Conservation (phyloP, 1,140 invertebrate genomes). For the Rhyzopertha dominica region DNA sequence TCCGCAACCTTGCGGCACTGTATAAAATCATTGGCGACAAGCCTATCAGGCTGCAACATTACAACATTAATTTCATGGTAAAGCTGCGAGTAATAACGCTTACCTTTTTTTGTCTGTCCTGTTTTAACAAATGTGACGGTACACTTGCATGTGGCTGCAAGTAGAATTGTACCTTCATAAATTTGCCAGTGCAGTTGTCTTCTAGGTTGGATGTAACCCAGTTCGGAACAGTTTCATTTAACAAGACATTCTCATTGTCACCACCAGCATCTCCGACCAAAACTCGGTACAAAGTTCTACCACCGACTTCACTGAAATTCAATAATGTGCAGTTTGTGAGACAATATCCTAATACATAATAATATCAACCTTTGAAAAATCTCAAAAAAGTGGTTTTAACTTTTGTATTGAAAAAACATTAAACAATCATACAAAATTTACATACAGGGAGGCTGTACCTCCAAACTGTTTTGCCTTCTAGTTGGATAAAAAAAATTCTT, state of each 20-base stretch:
- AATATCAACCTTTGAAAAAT: too few species aligned
- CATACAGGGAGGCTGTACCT: too few species aligned
- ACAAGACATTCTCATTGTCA: conserved; percentile 88
- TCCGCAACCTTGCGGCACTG: conserved; percentile 99
- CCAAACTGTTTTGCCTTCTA: too few species aligned
- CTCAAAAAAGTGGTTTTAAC: background rate
- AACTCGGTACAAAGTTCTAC: conserved; percentile 84
- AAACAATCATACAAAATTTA: too few species aligned
- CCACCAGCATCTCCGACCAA: conserved; percentile 89
- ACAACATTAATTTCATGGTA: conserved; percentile 11
- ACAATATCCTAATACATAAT: too few species aligned
- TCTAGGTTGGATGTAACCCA: conserved; percentile 97
- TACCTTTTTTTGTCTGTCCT: conserved; percentile 85
- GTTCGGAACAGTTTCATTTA: conserved; percentile 91
- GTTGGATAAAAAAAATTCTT: too few species aligned
- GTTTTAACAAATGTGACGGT: conserved; percentile 81
- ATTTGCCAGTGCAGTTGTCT: conserved; percentile 90
- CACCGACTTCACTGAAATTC: conserved; percentile 81
- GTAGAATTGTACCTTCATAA: conserved; percentile 97
- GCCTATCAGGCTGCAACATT: conserved; percentile 60
- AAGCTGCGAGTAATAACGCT: conserved; percentile 1
- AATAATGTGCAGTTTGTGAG: too few species aligned
- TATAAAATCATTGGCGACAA: conserved; percentile 98
- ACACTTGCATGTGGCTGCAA: conserved; percentile 74
- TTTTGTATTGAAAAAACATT: background rate